Percentiles rank a stretch among this genome's conserved stretches.
Evolutionary conservation across 2,797 vertebrate species (phyloP).

Genomic region (Oreonectes daqikongensis): DNA sequence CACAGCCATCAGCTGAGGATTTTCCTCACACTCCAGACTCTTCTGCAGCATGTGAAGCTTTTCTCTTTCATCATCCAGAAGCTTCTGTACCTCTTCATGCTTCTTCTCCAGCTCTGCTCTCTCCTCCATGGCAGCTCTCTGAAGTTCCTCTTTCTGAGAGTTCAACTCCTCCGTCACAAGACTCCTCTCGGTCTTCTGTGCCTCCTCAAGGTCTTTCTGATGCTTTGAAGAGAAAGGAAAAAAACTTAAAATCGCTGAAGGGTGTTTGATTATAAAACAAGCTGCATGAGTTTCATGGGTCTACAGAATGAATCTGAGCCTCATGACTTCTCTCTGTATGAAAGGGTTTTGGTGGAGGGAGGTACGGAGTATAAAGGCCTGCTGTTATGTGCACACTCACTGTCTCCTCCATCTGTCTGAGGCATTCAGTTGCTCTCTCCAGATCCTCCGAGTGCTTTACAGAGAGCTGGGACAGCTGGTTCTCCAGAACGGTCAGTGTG

Average conservation of each 20-base stretch:
- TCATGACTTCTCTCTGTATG: slow-evolving; percentile 7
- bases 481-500: slow-evolving; percentile 64
- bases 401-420: slow-evolving; percentile 69
- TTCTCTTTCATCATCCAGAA: slow-evolving; percentile 75
- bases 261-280: background rate
- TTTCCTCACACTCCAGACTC: slow-evolving; percentile 68
- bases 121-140: slow-evolving; percentile 63
- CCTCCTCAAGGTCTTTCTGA: slow-evolving; percentile 67
- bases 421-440: slow-evolving; percentile 59
- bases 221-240: slow-evolving; percentile 53
- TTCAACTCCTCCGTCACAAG: slow-evolving; percentile 27
- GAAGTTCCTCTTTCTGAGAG: slow-evolving; percentile 66
- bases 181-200: slow-evolving; percentile 58
- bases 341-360: background rate
- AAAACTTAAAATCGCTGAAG: background rate
- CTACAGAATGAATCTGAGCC: background rate
- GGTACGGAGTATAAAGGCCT: slow-evolving; percentile 10
- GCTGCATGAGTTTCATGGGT: background rate
- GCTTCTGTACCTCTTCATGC: slow-evolving; percentile 68
- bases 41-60: slow-evolving; percentile 74
- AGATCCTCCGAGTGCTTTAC: slow-evolving; percentile 72
- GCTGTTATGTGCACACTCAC: slow-evolving; percentile 55
- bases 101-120: slow-evolving; percentile 69
- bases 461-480: slow-evolving; percentile 70
- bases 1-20: slow-evolving; percentile 61